These are phyloP conservation scores for Anadara kagoshimensis DNA, from an alignment of 1,140 invertebrate species.

Conservation along the genomic window DNA sequence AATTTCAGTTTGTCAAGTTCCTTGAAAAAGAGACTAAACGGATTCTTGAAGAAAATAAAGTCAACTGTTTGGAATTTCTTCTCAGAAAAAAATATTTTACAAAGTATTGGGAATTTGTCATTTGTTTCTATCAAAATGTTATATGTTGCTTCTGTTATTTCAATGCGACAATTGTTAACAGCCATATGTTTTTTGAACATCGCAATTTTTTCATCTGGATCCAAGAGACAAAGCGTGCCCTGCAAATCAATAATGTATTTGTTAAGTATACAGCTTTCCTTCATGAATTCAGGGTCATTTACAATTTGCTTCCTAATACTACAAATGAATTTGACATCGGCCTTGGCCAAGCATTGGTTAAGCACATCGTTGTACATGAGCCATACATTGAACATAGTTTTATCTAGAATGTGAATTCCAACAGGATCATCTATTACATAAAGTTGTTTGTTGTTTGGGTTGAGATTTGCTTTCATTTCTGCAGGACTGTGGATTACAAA, in stretches of 20 bases:
- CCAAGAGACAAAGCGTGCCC: neutral
- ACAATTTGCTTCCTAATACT: neutral
- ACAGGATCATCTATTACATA: neutral
- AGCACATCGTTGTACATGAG: neutral
- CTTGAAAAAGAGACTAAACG: too few relatives aligned
- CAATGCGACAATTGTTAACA: too few relatives aligned
- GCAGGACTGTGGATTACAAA: neutral
- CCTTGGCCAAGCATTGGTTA: neutral
- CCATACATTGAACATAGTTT: neutral
- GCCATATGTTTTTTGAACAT: too few relatives aligned
- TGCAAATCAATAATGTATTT: neutral
- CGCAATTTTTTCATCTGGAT: too few relatives aligned
- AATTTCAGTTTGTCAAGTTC: too few relatives aligned
- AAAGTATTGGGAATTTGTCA: too few relatives aligned
- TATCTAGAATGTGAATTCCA: neutral
- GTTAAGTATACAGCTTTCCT: neutral
- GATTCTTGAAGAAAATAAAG: too few relatives aligned
- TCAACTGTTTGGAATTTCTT: too few relatives aligned
- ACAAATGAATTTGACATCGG: neutral
- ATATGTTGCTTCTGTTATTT: too few relatives aligned
- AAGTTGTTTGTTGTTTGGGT: neutral
- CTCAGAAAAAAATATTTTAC: too few relatives aligned
- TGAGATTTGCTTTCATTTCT: neutral
- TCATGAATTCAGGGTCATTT: neutral
- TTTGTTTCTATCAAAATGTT: too few relatives aligned